Evolutionary conservation across 2,888 invertebrate genomes (phyloP).

Genomic region (Chymomyza caudatula): DNA sequence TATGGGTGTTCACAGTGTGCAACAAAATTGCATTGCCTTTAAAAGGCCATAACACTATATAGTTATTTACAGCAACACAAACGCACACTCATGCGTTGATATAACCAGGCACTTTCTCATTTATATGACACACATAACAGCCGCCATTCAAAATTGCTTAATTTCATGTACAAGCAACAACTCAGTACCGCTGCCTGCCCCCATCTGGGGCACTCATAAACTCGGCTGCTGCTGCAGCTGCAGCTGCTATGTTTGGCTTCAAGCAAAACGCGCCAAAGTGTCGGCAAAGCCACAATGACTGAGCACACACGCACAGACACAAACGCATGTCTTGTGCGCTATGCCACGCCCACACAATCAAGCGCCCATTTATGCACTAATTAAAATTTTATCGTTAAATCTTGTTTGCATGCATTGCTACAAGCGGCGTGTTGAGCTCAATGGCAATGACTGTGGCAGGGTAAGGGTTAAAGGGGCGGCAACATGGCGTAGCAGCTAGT

Average conservation of each 20-base stretch:
- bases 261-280: conserved; percentile 57
- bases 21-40: neutral
- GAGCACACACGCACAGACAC: neutral
- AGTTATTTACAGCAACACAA: neutral
- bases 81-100: neutral
- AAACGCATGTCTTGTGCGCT: neutral
- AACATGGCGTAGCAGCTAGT: no score
- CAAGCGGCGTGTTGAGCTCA: conserved; percentile 48
- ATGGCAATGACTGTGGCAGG: conserved; percentile 9
- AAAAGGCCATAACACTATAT: neutral
- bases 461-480: conserved; percentile 1
- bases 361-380: conserved; percentile 70
- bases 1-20: neutral
- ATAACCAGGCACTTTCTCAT: neutral
- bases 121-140: neutral
- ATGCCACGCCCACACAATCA: conserved; percentile 69
- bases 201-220: neutral
- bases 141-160: conserved; percentile 60
- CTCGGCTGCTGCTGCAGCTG: conserved; percentile 1
- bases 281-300: neutral
- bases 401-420: conserved; percentile 70
- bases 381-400: conserved; percentile 72
- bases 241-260: conserved; percentile 31
- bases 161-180: conserved; percentile 47
- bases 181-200: neutral